Percentiles rank a stretch among this genome's conserved stretches.
phyloP scores from a whole-genome alignment of 2,888 invertebrate genomes.

The Rhingia rostrata region DNA sequence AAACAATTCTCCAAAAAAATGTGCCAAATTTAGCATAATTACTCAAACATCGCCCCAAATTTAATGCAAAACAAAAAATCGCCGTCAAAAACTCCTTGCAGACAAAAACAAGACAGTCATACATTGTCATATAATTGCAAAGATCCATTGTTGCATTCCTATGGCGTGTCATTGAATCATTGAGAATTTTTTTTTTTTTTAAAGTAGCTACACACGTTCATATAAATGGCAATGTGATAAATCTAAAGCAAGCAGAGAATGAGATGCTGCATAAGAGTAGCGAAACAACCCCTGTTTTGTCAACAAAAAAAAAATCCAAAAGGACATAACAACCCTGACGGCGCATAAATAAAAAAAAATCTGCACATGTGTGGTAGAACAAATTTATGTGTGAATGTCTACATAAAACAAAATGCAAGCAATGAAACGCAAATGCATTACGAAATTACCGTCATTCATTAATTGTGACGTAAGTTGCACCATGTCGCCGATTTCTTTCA shows the following conservation, averaged over 20 bases:
- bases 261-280: slow-evolving; percentile 52
- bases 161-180: slow-evolving; percentile 56
- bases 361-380: neutral
- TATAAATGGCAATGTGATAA: neutral
- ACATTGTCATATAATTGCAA: slow-evolving; percentile 36
- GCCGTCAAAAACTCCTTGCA: slow-evolving; percentile 7
- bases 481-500: slow-evolving; percentile 61
- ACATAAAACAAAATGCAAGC: slow-evolving; percentile 10
- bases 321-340: slow-evolving; percentile 36
- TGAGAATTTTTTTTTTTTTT: slow-evolving; percentile 17
- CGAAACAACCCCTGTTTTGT: slow-evolving; percentile 65
- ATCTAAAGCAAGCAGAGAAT: slow-evolving; percentile 10
- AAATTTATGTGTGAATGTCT: too few species aligned
- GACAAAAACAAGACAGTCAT: slow-evolving; percentile 5
- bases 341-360: slow-evolving; percentile 25
- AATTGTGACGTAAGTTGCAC: slow-evolving; percentile 70
- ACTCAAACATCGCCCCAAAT: neutral
- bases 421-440: slow-evolving; percentile 69
- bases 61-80: too few species aligned
- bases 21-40: neutral
- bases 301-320: slow-evolving; percentile 52
- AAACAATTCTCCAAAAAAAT: neutral
- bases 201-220: neutral
- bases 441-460: slow-evolving; percentile 71
- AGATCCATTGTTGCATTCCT: slow-evolving; percentile 69